Base-by-base conservation (phyloP, 2,113 vertebrate genomes). In the Fulica atra region DNA sequence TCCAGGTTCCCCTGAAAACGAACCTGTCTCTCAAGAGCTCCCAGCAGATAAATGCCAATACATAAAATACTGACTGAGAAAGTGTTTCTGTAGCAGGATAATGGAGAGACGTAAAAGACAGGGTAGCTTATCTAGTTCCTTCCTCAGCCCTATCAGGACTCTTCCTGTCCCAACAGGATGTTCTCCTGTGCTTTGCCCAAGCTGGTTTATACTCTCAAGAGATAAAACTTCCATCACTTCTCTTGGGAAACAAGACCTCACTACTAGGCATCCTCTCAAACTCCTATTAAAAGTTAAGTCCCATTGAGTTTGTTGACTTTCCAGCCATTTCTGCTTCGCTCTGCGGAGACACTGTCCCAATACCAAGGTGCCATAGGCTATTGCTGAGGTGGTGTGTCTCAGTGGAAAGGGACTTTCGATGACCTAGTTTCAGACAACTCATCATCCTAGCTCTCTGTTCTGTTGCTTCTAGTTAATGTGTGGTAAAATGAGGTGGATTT, bases 111-210 rank as follows among this genome's bases (percentile, higher is more conserved):
- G 86, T 66, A 28, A 96, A 92, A 92, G 82, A n/a, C 82, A 61
- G 35, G 29, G 63, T 29, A 91, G 44, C 65, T 91, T 64, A 56
- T 81, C 72, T 68, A 60, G 76, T 63, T 95, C 91, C 88, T 86
- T 94, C 77, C 16, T 28, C 77, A 64, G 50, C 65, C n/a, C 48
- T 35, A 10, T 76, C 66, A 82, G 76, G 90, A 88, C 68, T 44
- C 46, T 93, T 95, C 95, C 80, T 84, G 81, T 92, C 88, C 82
- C 53, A 44, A 7, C 93, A 92, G 92, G 92, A 88, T 86, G 82
- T 88, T 89, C 94, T 68, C 66, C 66, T 50, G 68, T n/a, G 76
- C 71, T 86, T 50, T 76, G 80, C 83, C 77, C 82, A 36, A 86
- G 48, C 48, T 92, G 10, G 14, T 72, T 65, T 60, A 31, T 20